A percentile compares a stretch with the other conserved stretches of the same genome.
Evolutionary conservation across 2,113 vertebrate genomes (phyloP).

Genomic region (Ochotona curzoniae): DNA sequence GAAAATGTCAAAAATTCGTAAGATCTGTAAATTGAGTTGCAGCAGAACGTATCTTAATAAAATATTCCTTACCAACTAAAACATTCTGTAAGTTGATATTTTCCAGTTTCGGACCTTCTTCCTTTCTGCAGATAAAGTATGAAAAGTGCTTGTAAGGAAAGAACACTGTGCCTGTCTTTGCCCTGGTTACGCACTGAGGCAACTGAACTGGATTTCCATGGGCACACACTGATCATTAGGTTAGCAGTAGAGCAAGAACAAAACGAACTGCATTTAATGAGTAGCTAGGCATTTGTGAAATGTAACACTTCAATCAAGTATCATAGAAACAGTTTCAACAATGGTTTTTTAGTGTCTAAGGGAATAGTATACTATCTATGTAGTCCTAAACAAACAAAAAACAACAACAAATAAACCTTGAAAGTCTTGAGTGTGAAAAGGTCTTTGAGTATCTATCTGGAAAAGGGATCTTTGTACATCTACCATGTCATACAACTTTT

Average conservation of each 20-base stretch:
- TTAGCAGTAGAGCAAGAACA: slow-evolving; percentile 38
- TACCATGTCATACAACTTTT: neutral
- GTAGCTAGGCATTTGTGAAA: slow-evolving; percentile 45
- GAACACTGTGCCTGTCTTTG: slow-evolving; percentile 47
- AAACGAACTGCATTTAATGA: slow-evolving; percentile 65
- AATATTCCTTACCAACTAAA: slow-evolving; percentile 43
- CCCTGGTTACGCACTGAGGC: slow-evolving; percentile 62
- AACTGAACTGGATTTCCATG: slow-evolving; percentile 54
- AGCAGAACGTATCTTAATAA: slow-evolving; percentile 1
- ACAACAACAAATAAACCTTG: neutral
- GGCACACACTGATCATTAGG: slow-evolving; percentile 53
- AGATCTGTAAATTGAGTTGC: slow-evolving; percentile 1
- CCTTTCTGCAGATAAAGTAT: slow-evolving; percentile 50
- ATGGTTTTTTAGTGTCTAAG: slow-evolving; percentile 19
- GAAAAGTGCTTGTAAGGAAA: slow-evolving; percentile 63
- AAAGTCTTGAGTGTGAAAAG: neutral
- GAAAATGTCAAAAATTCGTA: slow-evolving; percentile 31
- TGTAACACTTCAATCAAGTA: slow-evolving; percentile 38
- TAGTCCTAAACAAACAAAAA: neutral
- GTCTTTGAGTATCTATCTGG: neutral
- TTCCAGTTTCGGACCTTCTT: slow-evolving; percentile 45
- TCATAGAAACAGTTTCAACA: slow-evolving; percentile 50
- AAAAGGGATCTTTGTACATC: neutral
- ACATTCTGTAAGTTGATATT: slow-evolving; percentile 42
- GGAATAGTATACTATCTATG: slow-evolving; percentile 1